phyloP scores from a whole-genome alignment of 2,888 invertebrate genomes.

The Periphyllus acericola region DNA sequence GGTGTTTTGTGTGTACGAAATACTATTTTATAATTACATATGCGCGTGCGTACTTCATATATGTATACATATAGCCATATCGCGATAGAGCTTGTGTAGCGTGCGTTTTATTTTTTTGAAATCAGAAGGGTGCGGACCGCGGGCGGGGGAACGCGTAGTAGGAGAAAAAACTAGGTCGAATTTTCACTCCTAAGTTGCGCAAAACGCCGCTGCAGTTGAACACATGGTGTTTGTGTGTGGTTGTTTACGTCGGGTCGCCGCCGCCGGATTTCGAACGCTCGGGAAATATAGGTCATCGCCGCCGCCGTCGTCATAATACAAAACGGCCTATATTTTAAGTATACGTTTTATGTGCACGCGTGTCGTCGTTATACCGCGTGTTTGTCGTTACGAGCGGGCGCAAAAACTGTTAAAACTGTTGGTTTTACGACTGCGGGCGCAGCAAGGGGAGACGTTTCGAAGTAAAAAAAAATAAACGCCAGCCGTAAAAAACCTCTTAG shows the following conservation, averaged over 20 bases:
- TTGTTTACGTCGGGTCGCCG: slow-evolving; percentile 30
- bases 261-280: slow-evolving; percentile 20
- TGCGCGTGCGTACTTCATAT: neutral
- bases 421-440: neutral
- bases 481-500: neutral
- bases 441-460: neutral
- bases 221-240: neutral
- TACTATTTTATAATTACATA: neutral
- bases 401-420: slow-evolving; percentile 10
- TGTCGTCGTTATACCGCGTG: neutral
- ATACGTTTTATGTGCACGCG: neutral
- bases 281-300: slow-evolving; percentile 22
- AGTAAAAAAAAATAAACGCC: neutral
- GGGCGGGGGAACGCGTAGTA: neutral
- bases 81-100: neutral
- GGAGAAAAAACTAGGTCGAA: slow-evolving; percentile 10
- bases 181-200: slow-evolving; percentile 22
- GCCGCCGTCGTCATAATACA: neutral
- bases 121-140: neutral
- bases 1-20: neutral
- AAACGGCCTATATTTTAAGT: slow-evolving; percentile 25
- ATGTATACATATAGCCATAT: neutral
- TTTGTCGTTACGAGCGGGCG: neutral
- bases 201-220: neutral
- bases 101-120: neutral